Percentiles rank a stretch among this genome's conserved stretches.
These are phyloP conservation scores for Leptosomus discolor DNA, from an alignment of 2,113 vertebrate species.

Conservation along the genomic window DNA sequence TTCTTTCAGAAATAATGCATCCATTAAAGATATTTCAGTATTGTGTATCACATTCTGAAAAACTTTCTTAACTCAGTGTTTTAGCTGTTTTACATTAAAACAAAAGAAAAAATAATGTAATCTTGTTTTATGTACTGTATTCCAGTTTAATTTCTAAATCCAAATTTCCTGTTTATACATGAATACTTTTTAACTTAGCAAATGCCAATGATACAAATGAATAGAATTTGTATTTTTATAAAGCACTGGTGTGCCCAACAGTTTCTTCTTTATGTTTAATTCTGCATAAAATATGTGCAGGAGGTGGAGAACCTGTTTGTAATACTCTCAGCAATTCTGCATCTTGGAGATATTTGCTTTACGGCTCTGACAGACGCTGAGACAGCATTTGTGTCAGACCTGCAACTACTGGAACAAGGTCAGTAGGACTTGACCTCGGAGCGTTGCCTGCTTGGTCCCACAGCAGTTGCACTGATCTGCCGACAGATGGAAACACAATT, in stretches of 20 bases:
- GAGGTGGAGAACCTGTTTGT: slow-evolving; percentile 90
- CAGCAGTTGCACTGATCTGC: neutral
- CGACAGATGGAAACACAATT: slow-evolving; percentile 59
- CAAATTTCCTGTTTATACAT: neutral
- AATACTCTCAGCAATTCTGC: slow-evolving; percentile 86
- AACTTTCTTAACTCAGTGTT: neutral
- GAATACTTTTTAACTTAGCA: neutral
- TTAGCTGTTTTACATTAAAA: neutral
- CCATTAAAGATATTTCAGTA: neutral
- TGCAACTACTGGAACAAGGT: slow-evolving; percentile 92
- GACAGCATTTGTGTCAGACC: slow-evolving; percentile 85
- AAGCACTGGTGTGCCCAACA: neutral
- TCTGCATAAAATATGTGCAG: slow-evolving; percentile 58
- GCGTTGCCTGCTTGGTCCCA: fast-evolving
- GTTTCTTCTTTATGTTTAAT: slow-evolving; percentile 6
- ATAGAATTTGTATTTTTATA: neutral
- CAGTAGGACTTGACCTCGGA: slow-evolving; percentile 38
- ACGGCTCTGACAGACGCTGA: slow-evolving; percentile 79
- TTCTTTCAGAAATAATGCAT: neutral
- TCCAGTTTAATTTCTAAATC: neutral
- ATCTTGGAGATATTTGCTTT: slow-evolving; percentile 88
- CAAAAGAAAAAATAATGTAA: neutral
- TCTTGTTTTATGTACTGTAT: neutral
- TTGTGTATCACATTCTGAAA: neutral
- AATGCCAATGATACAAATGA: neutral